Evolutionary conservation across 2,113 vertebrate genomes (phyloP).

Genomic region (Argyrosomus japonicus): DNA sequence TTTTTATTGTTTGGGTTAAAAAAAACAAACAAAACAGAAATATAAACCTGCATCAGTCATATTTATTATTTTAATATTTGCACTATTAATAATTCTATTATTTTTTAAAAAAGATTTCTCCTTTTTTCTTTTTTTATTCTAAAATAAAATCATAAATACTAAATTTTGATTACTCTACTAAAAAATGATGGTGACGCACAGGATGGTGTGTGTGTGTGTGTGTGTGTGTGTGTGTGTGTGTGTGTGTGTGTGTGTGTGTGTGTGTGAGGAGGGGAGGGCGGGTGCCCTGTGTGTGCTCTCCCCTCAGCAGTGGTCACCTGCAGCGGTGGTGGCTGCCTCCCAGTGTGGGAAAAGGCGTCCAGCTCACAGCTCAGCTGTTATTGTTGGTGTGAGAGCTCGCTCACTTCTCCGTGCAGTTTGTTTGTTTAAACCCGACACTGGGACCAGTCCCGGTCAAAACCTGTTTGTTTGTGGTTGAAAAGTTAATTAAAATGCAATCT

Average conservation of each 20-base stretch:
- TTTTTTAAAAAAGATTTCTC: no score
- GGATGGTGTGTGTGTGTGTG: neutral
- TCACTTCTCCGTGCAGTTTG: conserved; percentile 82
- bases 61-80: neutral
- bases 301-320: conserved; percentile 78
- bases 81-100: neutral
- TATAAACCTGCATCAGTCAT: neutral
- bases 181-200: neutral
- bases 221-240: conserved; percentile 3
- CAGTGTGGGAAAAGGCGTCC: conserved; percentile 85
- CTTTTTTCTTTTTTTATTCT: neutral
- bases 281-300: conserved; percentile 8
- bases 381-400: conserved; percentile 84
- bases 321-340: conserved; percentile 47
- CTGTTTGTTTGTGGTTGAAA: conserved; percentile 85
- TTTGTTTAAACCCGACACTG: conserved; percentile 87
- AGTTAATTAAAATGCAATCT: conserved; percentile 85
- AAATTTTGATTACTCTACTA: neutral
- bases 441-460: conserved; percentile 82
- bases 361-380: conserved; percentile 84
- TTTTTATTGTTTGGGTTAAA: neutral
- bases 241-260: conserved; percentile 14
- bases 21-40: neutral
- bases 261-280: neutral
- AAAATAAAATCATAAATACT: neutral